A percentile compares a stretch with the other conserved stretches of the same genome.
phyloP scores from a whole-genome alignment of 2,888 invertebrate species.

The Ormyrus labotus region DNA sequence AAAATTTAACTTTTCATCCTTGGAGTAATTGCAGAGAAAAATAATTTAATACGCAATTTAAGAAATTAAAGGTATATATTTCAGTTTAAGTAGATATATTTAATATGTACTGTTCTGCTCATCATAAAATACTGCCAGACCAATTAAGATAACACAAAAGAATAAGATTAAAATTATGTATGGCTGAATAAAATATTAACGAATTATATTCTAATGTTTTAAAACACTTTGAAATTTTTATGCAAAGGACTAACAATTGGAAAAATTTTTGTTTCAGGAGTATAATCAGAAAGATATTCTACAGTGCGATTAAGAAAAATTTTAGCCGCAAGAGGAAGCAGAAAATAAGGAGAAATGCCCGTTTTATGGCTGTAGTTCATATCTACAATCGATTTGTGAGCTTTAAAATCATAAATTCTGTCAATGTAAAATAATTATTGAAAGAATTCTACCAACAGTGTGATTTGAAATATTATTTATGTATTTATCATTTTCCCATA shows the following conservation, averaged over 20 bases:
- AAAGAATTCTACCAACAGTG: slow-evolving; percentile 9
- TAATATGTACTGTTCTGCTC: too few species aligned
- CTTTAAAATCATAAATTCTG: slow-evolving; percentile 22
- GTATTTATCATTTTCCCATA: slow-evolving; percentile 16
- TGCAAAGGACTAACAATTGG: background rate
- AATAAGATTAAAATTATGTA: too few species aligned
- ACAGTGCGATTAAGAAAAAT: background rate
- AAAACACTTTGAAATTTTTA: too few species aligned
- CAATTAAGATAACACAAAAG: too few species aligned
- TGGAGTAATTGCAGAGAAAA: too few species aligned
- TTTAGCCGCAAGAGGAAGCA: background rate
- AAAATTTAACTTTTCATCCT: too few species aligned
- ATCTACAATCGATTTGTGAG: slow-evolving; percentile 31
- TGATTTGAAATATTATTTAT: slow-evolving; percentile 30
- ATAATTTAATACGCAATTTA: too few species aligned
- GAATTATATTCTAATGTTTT: too few species aligned
- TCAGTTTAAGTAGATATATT: too few species aligned
- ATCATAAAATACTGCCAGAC: too few species aligned
- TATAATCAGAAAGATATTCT: background rate
- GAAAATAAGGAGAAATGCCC: slow-evolving; percentile 4
- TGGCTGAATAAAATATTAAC: too few species aligned
- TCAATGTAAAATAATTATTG: slow-evolving; percentile 23
- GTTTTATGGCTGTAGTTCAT: background rate
- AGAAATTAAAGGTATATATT: too few species aligned
- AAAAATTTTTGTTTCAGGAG: slow-evolving; percentile 25